Evolutionary conservation across 1,140 invertebrate genomes (phyloP).

Genomic region (Coelopa frigida): DNA sequence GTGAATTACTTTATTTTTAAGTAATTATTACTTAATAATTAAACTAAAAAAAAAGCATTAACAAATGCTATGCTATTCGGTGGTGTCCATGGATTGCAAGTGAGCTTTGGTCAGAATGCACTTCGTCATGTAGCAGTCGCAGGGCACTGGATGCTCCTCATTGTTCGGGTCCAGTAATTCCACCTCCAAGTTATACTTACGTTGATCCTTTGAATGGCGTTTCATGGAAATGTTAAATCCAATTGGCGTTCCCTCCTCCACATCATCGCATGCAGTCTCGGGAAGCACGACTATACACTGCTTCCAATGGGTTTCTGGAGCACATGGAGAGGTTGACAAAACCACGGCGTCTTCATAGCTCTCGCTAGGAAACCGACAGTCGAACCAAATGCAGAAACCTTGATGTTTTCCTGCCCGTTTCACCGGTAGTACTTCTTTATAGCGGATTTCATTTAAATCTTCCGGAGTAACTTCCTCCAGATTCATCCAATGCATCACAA

Average conservation of each 20-base stretch:
- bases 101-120: conserved; percentile 61
- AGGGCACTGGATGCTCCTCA: conserved; percentile 69
- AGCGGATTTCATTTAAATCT: conserved; percentile 47
- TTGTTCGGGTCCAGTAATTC: conserved; percentile 61
- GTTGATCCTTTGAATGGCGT: conserved; percentile 44
- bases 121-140: conserved; percentile 66
- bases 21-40: not conserved
- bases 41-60: not conserved
- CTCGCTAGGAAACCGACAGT: conserved; percentile 51
- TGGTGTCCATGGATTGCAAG: conserved; percentile 31
- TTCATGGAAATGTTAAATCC: conserved; percentile 59
- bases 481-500: conserved; percentile 53
- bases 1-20: no score
- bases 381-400: conserved; percentile 64
- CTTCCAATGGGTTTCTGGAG: conserved; percentile 89
- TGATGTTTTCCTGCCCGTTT: conserved; percentile 59
- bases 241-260: conserved; percentile 56
- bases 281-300: conserved; percentile 83
- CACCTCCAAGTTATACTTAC: conserved; percentile 56
- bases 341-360: conserved; percentile 44
- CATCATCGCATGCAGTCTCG: conserved; percentile 43
- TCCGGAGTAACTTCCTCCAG: conserved; percentile 47
- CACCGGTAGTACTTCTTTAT: conserved; percentile 46
- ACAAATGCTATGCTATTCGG: conserved; percentile 1
- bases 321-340: conserved; percentile 67